These are phyloP conservation scores for Brachyptera putata DNA, from an alignment of 2,888 invertebrate species.

Conservation along the genomic window DNA sequence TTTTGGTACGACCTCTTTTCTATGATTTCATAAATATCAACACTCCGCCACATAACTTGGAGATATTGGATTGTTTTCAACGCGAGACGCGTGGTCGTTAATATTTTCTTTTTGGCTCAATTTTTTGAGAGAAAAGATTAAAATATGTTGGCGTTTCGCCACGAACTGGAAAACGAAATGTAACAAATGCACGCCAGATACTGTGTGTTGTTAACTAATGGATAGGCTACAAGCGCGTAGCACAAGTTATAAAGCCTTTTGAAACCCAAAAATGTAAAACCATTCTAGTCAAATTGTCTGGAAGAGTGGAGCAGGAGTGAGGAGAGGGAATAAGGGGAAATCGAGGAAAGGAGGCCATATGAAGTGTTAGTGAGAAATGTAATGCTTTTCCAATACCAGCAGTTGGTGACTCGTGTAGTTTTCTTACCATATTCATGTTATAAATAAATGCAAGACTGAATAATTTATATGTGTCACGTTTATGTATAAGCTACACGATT, in stretches of 20 bases:
- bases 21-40: not conserved
- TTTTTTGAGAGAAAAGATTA: not conserved
- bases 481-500: too few relatives aligned
- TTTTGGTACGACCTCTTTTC: not conserved
- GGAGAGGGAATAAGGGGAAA: not conserved
- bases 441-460: too few relatives aligned
- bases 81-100: not conserved
- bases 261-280: conserved; percentile 5
- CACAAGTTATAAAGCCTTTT: not conserved
- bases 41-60: not conserved
- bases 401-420: not conserved
- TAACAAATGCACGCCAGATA: conserved; percentile 5
- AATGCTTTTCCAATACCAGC: conserved; percentile 4
- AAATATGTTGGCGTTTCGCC: conserved; percentile 9
- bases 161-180: not conserved
- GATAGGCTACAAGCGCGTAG: not conserved
- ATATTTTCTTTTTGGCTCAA: not conserved
- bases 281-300: conserved; percentile 9
- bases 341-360: too few relatives aligned
- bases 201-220: not conserved
- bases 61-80: not conserved
- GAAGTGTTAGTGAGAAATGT: not conserved
- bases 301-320: not conserved
- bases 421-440: too few relatives aligned
- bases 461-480: too few relatives aligned